A percentile compares a stretch with the other conserved stretches of the same genome.
These are phyloP conservation scores for Orchesellides sinensis DNA, from an alignment of 2,888 invertebrate genomes.

Conservation along the genomic window DNA sequence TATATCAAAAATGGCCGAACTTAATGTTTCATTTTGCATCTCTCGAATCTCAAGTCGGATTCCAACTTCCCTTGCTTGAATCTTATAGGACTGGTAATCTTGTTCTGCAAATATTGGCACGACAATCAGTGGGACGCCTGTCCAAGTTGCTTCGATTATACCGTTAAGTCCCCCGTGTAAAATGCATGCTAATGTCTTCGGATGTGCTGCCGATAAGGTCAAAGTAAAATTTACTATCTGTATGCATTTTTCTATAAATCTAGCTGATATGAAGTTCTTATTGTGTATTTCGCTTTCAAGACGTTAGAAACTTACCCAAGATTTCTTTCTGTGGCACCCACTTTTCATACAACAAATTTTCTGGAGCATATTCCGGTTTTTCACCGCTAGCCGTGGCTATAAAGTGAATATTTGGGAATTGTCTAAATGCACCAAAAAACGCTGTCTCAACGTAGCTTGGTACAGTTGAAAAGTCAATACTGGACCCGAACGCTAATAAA, in stretches of 20 bases:
- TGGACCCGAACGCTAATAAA: conserved; percentile 60
- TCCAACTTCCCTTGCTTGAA: conserved; percentile 60
- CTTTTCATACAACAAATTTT: conserved; percentile 70
- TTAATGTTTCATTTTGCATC: conserved; percentile 6
- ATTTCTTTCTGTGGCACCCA: conserved; percentile 75
- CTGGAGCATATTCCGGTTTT: conserved; percentile 64
- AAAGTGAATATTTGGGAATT: conserved; percentile 66
- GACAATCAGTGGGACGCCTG: conserved; percentile 71
- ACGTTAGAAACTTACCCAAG: conserved; percentile 61
- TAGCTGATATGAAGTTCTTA: too few relatives aligned
- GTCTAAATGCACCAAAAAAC: conserved; percentile 56
- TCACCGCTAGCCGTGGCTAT: conserved; percentile 71
- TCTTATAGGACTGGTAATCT: conserved; percentile 65
- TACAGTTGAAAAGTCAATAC: conserved; percentile 53
- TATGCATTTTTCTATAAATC: too few relatives aligned
- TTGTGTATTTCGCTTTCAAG: background rate
- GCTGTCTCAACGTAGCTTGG: conserved; percentile 37
- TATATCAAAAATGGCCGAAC: conserved; percentile 61
- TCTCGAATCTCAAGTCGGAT: conserved; percentile 61
- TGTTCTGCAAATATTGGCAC: conserved; percentile 73
- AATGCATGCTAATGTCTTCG: conserved; percentile 76
- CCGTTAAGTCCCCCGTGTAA: conserved; percentile 77
- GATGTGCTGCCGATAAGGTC: conserved; percentile 67
- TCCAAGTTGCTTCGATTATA: conserved; percentile 76
- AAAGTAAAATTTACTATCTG: background rate